Evolutionary conservation across 2,888 invertebrate genomes (phyloP).

Genomic region (Protula sp.): DNA sequence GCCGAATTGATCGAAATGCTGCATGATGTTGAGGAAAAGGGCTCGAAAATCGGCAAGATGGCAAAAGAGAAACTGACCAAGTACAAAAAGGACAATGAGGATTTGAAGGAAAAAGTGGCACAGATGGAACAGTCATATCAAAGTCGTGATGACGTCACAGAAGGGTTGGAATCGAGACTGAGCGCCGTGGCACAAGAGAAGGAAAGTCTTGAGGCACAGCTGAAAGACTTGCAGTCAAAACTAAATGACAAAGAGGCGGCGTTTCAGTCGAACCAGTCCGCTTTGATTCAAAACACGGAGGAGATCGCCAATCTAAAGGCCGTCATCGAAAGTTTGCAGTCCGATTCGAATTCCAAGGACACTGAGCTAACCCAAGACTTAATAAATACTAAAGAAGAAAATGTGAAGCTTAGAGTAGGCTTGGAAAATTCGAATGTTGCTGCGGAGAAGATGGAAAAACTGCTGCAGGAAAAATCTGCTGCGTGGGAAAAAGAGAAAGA

Average conservation of each 20-base stretch:
- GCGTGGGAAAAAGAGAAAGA: background rate
- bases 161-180: no score
- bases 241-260: background rate
- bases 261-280: background rate
- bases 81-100: constrained; percentile 8
- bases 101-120: constrained; percentile 4
- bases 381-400: background rate
- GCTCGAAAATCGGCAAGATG: constrained; percentile 2
- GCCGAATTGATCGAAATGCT: constrained; percentile 9
- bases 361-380: background rate
- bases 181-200: background rate
- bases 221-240: background rate
- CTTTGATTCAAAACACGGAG: background rate
- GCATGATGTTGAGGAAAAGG: constrained; percentile 8
- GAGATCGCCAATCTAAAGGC: background rate
- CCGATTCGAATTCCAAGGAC: background rate
- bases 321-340: background rate
- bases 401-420: no score
- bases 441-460: background rate
- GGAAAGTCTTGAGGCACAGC: constrained; percentile 1
- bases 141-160: background rate
- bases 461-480: background rate
- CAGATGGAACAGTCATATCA: background rate
- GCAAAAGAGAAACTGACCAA: constrained; percentile 15
- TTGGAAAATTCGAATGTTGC: background rate